Base-by-base conservation (phyloP, 2,888 invertebrate genomes). In the Diabrotica balteata region DNA sequence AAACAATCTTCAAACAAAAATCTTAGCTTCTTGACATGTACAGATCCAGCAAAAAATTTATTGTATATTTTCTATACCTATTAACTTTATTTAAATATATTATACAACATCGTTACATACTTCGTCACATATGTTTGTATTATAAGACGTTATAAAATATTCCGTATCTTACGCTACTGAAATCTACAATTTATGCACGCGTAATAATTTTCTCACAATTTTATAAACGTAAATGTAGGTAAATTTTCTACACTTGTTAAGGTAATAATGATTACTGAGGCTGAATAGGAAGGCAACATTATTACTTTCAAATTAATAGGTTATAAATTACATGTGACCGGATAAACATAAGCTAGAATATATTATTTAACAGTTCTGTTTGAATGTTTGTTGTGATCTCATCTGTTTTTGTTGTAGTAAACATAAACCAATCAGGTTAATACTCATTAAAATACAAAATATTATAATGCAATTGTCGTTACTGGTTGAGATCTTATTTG, bases 231-330 rank as follows among this genome's bases (percentile, higher is more conserved):
- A 63, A 47, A 60, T 55, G n/a, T 57, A 71, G 58, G 67, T 67
- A 73, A 72, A 72, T 74, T 72, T 45, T 51, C 63, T 62, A 70
- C 70, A 68, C 63, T 71, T 60, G 68, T 70, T 69, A 63, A 67
- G 62, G 46, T 71, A 66, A 71, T 67, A 67, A 72, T 71, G 70
- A 72, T 69, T 72, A 65, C 59, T 67, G 55, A 58, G 63, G 55
- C 60, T 66, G 61, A 64, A 73, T 72, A 73, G 75, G 75, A 75
- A 75, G 71, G 66, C 65, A 69, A 66, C 66, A 66, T 71, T 72
- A 72, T 74, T 74, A 74, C 59, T 64, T 71, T 67, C 64, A 57
- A 63, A 72, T 73, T 69, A 73, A 71, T 68, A 63, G 69, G 67
- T 72, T 67, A 70, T 70, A 63, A 73, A 70, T 66, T 66, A 64